Conservation (phyloP, 2,113 vertebrate genomes). For the Cheirogaleus medius region DNA sequence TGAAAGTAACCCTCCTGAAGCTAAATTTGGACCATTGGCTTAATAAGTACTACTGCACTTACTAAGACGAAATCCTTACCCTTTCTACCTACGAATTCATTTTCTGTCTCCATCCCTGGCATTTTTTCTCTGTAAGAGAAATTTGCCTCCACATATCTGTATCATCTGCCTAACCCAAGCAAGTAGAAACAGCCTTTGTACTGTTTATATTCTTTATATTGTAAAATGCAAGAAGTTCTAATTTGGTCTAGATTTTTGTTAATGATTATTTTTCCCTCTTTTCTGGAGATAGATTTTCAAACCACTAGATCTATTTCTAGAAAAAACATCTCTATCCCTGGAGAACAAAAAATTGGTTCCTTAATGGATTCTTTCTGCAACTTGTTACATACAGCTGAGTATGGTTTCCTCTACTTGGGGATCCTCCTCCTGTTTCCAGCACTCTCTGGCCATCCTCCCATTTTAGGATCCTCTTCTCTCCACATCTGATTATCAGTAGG, state of each 20-base stretch:
- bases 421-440: background rate
- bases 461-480: background rate
- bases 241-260: background rate
- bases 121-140: background rate
- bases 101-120: background rate
- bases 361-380: background rate
- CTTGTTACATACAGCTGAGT: background rate
- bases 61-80: background rate
- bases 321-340: background rate
- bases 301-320: background rate
- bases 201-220: background rate
- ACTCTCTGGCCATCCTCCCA: background rate
- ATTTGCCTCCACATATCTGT: background rate
- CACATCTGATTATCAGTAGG: background rate
- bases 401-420: background rate
- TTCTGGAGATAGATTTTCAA: constrained; percentile 17
- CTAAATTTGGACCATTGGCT: background rate
- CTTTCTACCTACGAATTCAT: background rate
- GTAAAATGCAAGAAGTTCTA: background rate
- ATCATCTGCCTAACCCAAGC: background rate
- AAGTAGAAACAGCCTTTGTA: background rate
- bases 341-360: background rate
- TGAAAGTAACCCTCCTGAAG: background rate
- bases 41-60: background rate
- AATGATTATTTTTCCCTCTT: background rate